A percentile compares a stretch with the other conserved stretches of the same genome.
These are phyloP conservation scores for Eupithecia tripunctaria DNA, from an alignment of 2,888 invertebrate species.

Conservation along the genomic window DNA sequence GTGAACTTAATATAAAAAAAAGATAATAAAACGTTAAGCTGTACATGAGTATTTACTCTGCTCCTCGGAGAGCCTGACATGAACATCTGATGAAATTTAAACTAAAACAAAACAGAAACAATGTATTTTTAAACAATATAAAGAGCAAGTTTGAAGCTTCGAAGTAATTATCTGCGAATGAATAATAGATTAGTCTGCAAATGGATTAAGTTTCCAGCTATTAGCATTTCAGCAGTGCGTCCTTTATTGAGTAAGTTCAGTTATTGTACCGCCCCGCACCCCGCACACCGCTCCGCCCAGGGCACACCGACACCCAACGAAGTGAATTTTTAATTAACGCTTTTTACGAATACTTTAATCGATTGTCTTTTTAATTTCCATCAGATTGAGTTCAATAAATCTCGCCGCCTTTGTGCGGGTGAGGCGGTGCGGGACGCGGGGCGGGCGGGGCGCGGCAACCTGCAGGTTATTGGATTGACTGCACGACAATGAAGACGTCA, in stretches of 20 bases:
- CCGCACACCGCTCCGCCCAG: conserved; percentile 3
- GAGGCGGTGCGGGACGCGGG: background rate
- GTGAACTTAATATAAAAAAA: background rate
- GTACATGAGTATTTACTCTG: background rate
- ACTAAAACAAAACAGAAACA: conserved; percentile 4
- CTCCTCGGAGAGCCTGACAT: background rate
- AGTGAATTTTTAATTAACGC: conserved; percentile 39
- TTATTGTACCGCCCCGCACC: conserved; percentile 23
- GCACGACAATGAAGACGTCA: conserved; percentile 40
- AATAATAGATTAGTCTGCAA: conserved; percentile 45
- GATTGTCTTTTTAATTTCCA: conserved; percentile 50
- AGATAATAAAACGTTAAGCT: background rate
- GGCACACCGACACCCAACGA: conserved; percentile 11
- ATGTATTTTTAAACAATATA: conserved; percentile 23
- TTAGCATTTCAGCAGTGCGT: conserved; percentile 44
- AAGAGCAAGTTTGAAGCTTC: conserved; percentile 38
- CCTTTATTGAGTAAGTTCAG: conserved; percentile 41
- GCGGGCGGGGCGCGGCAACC: conserved; percentile 12
- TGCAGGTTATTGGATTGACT: conserved; percentile 38
- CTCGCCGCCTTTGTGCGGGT: conserved; percentile 40
- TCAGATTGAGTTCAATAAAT: conserved; percentile 46
- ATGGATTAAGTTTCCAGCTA: conserved; percentile 44
- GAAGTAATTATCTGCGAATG: conserved; percentile 45
- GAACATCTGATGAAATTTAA: background rate
- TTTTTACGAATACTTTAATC: conserved; percentile 37